These are phyloP conservation scores for Drosophila borborema DNA, from an alignment of 2,888 invertebrate species.

Conservation along the genomic window DNA sequence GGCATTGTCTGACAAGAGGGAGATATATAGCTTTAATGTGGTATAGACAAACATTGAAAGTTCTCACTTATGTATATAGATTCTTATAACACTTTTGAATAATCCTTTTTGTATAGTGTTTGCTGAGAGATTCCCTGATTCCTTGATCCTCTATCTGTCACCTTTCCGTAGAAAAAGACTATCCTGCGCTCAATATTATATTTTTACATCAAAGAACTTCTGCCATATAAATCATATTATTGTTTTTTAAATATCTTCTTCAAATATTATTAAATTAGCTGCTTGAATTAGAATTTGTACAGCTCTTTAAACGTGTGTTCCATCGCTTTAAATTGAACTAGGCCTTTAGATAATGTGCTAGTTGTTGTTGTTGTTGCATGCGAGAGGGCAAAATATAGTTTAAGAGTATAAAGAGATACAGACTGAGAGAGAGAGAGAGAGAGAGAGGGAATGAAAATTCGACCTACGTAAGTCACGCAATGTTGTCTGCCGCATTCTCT, in stretches of 20 bases:
- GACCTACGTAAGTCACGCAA: slow-evolving; percentile 80
- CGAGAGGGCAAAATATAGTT: not conserved
- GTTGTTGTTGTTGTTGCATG: slow-evolving; percentile 45
- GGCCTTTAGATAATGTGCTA: slow-evolving; percentile 65
- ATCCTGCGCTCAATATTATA: no score
- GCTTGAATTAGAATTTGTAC: not conserved
- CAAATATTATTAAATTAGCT: slow-evolving; percentile 30
- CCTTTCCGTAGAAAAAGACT: no score
- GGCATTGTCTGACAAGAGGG: slow-evolving; percentile 9
- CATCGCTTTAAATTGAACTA: slow-evolving; percentile 68
- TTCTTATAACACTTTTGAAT: no score
- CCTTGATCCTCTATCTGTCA: no score
- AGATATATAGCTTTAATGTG: not conserved
- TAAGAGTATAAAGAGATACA: slow-evolving; percentile 4
- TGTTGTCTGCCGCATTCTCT: slow-evolving; percentile 53
- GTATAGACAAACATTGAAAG: not conserved
- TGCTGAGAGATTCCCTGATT: not conserved
- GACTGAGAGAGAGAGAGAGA: not conserved
- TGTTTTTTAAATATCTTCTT: not conserved
- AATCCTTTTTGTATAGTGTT: not conserved
- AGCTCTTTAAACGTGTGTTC: slow-evolving; percentile 11
- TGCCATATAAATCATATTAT: no score
- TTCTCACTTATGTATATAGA: no score
- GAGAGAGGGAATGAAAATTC: slow-evolving; percentile 20
- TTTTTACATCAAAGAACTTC: no score